Evolutionary conservation across 1,140 invertebrate species (phyloP).

Genomic region (Psilanteris sp.): DNA sequence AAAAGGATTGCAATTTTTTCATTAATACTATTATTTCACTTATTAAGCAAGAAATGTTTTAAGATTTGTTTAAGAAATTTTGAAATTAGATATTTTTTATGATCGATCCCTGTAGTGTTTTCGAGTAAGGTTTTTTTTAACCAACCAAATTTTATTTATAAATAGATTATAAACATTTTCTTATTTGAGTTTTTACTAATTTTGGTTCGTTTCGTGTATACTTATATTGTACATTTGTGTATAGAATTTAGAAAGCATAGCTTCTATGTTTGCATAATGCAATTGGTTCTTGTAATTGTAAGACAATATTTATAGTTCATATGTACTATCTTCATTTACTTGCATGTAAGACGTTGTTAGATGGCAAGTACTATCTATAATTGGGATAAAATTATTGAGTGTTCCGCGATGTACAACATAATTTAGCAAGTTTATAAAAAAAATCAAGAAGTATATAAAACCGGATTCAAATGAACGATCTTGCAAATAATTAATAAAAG

Average conservation of each 20-base stretch:
- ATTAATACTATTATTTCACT: too few relatives aligned
- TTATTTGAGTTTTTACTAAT: too few relatives aligned
- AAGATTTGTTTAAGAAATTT: too few relatives aligned
- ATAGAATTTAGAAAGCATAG: too few relatives aligned
- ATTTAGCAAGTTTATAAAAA: conserved; percentile 33
- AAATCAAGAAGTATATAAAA: conserved; percentile 13
- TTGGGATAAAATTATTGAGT: conserved; percentile 29
- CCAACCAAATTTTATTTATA: too few relatives aligned
- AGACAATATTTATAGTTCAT: conserved; percentile 15
- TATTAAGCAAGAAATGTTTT: too few relatives aligned
- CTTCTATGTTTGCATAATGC: conserved; percentile 16
- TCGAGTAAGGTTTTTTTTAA: too few relatives aligned
- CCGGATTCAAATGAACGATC: conserved; percentile 8
- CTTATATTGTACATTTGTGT: too few relatives aligned
- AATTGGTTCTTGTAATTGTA: conserved; percentile 8
- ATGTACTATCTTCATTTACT: conserved; percentile 26
- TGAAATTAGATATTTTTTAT: too few relatives aligned
- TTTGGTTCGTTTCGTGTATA: not conserved
- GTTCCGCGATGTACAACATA: conserved; percentile 21
- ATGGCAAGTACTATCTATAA: conserved; percentile 17
- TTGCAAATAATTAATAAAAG: conserved; percentile 20
- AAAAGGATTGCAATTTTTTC: too few relatives aligned
- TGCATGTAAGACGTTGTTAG: conserved; percentile 4
- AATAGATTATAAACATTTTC: too few relatives aligned
- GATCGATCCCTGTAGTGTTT: too few relatives aligned